Base-by-base conservation (phyloP, 2,797 vertebrate genomes). In the Nasua narica region DNA sequence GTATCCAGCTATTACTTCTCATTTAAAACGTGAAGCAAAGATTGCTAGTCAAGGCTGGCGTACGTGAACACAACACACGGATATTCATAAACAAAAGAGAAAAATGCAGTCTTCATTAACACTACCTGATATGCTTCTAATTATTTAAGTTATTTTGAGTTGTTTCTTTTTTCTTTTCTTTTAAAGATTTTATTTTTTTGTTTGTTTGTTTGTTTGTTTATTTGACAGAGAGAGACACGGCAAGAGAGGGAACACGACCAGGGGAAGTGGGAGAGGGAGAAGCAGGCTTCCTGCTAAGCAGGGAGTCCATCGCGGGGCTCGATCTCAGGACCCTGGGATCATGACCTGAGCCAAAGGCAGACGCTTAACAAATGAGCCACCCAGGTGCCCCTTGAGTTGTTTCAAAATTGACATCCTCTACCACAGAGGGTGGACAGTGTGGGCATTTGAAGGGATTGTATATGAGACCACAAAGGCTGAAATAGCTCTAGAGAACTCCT, bases 51-150 rank as follows among this genome's bases (percentile, higher is more conserved):
- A 82, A 67, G 27, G 21, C 46, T 50, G 23, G 12, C 90, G 3
- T 54, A 7, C 46, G 25, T 56, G 43, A 92, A 92, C 79, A 46
- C 48, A 89, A 82, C 56, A 65, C 3, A 50, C 29, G 27, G 27
- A 50, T 83, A 67, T 89, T 91, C 40, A 54, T 93, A 94, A 83
- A 90, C n/a, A 87, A 56, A 90, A 89, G 83, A 86, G 54, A 78
- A 84, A 87, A 48, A 52, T 85, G 19, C 18, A 86, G 62, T 48
- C 11, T 50, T 78, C 56, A 50, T 72, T 72, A 83, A 69, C 35
- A 29, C 27, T 37, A 56, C 7, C 3, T 50, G 67, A 60, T 48
- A n/a, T 9, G 90, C 65, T 95, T 69, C 60, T 82, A 87, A 62
- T 87, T 70, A 50, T 32, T 91, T 84, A 85, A 76, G 25, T 82